A percentile compares a stretch with the other conserved stretches of the same genome.
phyloP scores from a whole-genome alignment of 2,888 invertebrate genomes.

The Atherix ibis region DNA sequence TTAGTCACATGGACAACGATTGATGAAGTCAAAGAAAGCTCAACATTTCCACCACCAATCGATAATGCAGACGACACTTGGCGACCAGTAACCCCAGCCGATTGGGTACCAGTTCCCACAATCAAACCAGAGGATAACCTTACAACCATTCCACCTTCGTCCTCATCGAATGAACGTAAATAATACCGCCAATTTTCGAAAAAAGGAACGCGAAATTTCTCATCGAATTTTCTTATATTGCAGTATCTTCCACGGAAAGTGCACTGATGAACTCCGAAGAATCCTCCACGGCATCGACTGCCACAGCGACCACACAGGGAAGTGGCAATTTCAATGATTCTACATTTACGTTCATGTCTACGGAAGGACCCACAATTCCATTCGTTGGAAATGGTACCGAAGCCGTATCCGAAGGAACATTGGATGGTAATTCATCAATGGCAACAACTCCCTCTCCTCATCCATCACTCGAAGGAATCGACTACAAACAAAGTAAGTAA shows the following conservation, averaged over 20 bases:
- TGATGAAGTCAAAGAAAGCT: constrained; percentile 22
- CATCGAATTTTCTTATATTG: no score
- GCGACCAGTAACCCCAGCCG: constrained; percentile 19
- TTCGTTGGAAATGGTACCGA: no score
- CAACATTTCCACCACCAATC: not conserved
- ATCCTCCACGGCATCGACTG: no score
- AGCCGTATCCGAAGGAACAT: no score
- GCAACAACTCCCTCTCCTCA: constrained; percentile 20
- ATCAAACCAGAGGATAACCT: constrained; percentile 16
- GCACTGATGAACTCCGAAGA: not conserved
- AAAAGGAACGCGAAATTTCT: no score
- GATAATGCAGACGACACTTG: constrained; percentile 12
- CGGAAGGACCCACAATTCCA: no score
- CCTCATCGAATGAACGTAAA: constrained; percentile 6
- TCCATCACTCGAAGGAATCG: constrained; percentile 28
- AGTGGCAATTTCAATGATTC: no score
- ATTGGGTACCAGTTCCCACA: constrained; percentile 27
- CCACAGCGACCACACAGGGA: no score
- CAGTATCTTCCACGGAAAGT: constrained; percentile 2
- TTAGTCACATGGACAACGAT: constrained; percentile 40
- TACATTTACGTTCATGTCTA: no score
- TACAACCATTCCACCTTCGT: not conserved
- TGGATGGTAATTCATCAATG: no score
- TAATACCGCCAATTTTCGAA: no score
- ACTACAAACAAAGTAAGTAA: constrained; percentile 27